Evolutionary conservation across 2,797 vertebrate genomes (phyloP), one percentile per base, ranked within the genome.

Genomic region (Phyllotis vaccarum): DNA sequence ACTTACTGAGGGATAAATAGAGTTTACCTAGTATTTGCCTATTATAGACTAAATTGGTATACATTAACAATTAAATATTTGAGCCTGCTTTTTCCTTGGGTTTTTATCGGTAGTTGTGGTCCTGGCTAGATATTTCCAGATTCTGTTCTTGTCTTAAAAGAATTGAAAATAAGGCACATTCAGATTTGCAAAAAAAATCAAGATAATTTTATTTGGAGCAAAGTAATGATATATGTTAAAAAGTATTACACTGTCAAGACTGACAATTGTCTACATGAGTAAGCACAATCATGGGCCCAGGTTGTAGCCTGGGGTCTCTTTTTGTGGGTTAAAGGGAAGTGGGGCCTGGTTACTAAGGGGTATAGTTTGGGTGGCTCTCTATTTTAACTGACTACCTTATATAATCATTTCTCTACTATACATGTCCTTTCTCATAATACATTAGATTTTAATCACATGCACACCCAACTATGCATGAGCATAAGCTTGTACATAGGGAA

Each of bases 21-120:
- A 49, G 72, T 52, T n/a, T 88, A 76, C 86, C n/a, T 82, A 75
- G 56, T 89, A 22, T 82, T 75, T 95, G 74, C 27, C 58, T 95
- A 56, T 60, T 74, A 34, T 2, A 34, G 37, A 21, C 14, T 82
- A 80, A 95, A 86, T 24, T 86, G 19, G 40, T 91, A 5, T 52
- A 80, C 6, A 64, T n/a, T 60, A n/a, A 29, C 54, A 49, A 85
- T 52, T 9, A 58, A 74, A 46, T 34, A 49, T 95, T 93, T 76
- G 79, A n/a, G 29, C 11, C 5, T 60, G 29, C 70, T 83, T 46
- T 79, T 92, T 19, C 19, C 40, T 62, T 64, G 81, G 43, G 58
- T 83, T 83, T 83, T 83, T 81, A 62, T 83, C 5, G 2, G 27
- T 46, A 64, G 40, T 46, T 64, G 10, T 29, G 60, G 58, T 46